Evolutionary conservation across 2,888 invertebrate species (phyloP), one percentile per base, ranked within the genome.

Genomic region (Thera britannica): DNA sequence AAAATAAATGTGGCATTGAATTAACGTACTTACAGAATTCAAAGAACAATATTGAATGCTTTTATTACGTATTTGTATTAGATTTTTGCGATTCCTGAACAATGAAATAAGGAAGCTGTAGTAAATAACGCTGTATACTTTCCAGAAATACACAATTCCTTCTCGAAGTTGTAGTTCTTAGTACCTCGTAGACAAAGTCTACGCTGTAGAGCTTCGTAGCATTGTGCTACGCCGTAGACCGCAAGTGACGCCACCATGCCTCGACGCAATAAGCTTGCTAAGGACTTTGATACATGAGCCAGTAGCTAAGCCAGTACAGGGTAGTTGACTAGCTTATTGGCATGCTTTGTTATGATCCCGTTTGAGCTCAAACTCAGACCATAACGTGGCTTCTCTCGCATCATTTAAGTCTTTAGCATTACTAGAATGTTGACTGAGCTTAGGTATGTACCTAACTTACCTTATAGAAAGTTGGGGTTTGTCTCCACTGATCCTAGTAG

Each of bases 201-300:
- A 62, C 67, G 58, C n/a, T 62, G 70, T 71, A 74, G 72, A 70
- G 57, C 65, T 65, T 70, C 73, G 73, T 72, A 72, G 72, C 72
- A 80, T 77, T 80, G 77, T 78, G 83, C 84, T 83, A 84, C 85
- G 82, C 72, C 81, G 76, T 66, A 66, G 57, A 66, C 66, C 66
- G 60, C 70, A 62, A 69, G 65, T 59, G 56, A 62, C 72, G 72
- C 73, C 67, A 77, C 72, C 84, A 83, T 84, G 88, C 82, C 77
- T 71, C 73, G 71, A 85, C 86, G 87, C 88, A 90, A 90, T 87
- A 88, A 85, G 84, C 85, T 75, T 75, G 65, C 76, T 77, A 75
- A 67, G 73, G 57, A n/a, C 36, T 38, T 44, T 51, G 49, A 56
- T 55, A 52, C 46, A 65, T 36, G 34, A 41, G 46, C 34, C 56